Conservation (phyloP, 64 coral and sea anemone species). For the Stichodactyla helianthus region DNA sequence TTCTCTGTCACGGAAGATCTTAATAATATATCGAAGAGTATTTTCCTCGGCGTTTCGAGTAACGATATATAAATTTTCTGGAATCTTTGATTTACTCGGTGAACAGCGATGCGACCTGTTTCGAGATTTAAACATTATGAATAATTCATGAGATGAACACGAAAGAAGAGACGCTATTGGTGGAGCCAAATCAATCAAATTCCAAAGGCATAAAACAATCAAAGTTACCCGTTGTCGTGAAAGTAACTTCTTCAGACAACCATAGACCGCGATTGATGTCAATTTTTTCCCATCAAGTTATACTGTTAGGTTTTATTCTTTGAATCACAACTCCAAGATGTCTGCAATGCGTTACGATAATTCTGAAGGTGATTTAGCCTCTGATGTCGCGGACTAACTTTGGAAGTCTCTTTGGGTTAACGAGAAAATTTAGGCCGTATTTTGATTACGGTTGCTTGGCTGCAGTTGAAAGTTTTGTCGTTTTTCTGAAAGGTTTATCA, state of each 20-base stretch:
- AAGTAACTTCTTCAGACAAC: neutral
- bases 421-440: no score
- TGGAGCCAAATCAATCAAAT: neutral
- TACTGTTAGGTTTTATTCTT: no score
- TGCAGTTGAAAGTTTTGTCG: no score
- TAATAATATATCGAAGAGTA: neutral
- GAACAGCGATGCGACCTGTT: constrained; percentile 13
- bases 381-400: no score
- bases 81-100: constrained; percentile 1
- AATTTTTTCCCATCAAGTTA: no score
- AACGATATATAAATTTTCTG: neutral
- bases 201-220: constrained; percentile 3
- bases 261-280: no score
- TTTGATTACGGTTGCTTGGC: no score
- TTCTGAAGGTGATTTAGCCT: no score
- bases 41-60: neutral
- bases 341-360: no score
- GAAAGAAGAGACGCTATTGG: constrained; percentile 1
- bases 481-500: no score
- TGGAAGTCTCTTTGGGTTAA: no score
- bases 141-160: constrained; percentile 1
- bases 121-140: constrained; percentile 11
- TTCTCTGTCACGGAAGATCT: neutral
- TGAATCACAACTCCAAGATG: no score
- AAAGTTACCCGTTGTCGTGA: neutral